Base-by-base conservation (phyloP, 2,113 vertebrate genomes). In the Crotophaga sulcirostris region DNA sequence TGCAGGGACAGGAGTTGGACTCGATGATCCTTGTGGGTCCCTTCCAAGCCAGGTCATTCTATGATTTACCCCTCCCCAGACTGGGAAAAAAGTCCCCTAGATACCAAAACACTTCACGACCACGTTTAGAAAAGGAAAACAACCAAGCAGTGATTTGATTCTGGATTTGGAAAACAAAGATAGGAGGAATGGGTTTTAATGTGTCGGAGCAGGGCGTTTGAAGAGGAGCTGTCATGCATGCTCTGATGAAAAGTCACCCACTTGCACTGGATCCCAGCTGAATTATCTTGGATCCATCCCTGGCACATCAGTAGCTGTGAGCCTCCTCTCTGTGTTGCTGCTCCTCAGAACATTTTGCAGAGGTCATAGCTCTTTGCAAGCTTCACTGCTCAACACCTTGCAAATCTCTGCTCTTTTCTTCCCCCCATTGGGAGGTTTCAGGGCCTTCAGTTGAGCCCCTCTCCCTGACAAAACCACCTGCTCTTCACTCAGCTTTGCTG, bases 271-370 rank as follows among this genome's bases (percentile, higher is more conserved):
- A 52, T 87, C 93, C 81, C 74, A 17, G 74, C 68, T 67, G 84
- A 25, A 24, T 38, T 38, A 2, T 63, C 78, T 83, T 90, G 95
- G 95, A 89, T 42, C 90, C 85, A 1, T 60, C 54, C 5, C 60
- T 87, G 58, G 5, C 81, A 26, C 92, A 87, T 87, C 85, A 85
- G 44, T 76, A 31, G 84, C 81, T 70, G 20, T 7, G 78, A 68
- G 64, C 52, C 83, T 90, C 38, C 93, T 92, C 67, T 83, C 91
- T 73, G 84, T 87, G 73, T 60, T 31, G 80, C 93, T 81, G 77
- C 87, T 89, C 80, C 64, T 90, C 26, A 1, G 23, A 73, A 80
- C 86, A 6, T 75, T 91, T 28, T 0, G 3, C 70, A 55, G 70
- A 93, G 94, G 51, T 92, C 72, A 47, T 44, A 94, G 13, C 33